phyloP scores from a whole-genome alignment of 2,888 invertebrate species.

The Argyresthia goedartella region DNA sequence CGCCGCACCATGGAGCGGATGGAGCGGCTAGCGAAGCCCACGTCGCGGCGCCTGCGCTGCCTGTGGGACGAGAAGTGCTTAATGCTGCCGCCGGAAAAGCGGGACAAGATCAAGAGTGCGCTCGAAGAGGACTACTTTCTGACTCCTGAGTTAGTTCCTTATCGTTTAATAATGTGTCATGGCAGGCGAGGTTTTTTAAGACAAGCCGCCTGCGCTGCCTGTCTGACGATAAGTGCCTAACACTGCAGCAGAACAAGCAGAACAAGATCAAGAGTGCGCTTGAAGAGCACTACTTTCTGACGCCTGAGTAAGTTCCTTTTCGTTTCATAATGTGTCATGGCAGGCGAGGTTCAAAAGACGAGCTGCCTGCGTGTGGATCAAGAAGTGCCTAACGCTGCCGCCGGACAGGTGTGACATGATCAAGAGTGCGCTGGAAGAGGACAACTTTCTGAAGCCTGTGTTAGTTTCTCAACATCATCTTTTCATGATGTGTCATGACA shows the following conservation, averaged over 20 bases:
- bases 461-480: no score
- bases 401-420: no score
- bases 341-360: no score
- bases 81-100: constrained; percentile 52
- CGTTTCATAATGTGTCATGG: no score
- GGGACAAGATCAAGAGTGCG: constrained; percentile 65
- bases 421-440: no score
- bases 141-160: constrained; percentile 50
- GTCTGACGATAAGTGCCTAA: constrained; percentile 63
- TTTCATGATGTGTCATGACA: no score
- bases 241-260: constrained; percentile 54
- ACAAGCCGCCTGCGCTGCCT: constrained; percentile 51
- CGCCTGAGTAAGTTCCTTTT: constrained; percentile 45
- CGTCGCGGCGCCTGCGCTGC: constrained; percentile 54
- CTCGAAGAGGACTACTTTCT: constrained; percentile 67
- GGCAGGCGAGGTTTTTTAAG: no score
- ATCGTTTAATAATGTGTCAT: no score
- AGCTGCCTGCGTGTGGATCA: no score
- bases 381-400: no score
- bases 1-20: constrained; percentile 51
- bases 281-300: constrained; percentile 66
- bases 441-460: no score
- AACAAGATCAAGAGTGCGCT: constrained; percentile 67
- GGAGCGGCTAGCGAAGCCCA: constrained; percentile 66
- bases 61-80: constrained; percentile 66